A percentile compares a stretch with the other conserved stretches of the same genome.
These are phyloP conservation scores for Sesamia inferens DNA, from an alignment of 2,888 invertebrate species.

Conservation along the genomic window DNA sequence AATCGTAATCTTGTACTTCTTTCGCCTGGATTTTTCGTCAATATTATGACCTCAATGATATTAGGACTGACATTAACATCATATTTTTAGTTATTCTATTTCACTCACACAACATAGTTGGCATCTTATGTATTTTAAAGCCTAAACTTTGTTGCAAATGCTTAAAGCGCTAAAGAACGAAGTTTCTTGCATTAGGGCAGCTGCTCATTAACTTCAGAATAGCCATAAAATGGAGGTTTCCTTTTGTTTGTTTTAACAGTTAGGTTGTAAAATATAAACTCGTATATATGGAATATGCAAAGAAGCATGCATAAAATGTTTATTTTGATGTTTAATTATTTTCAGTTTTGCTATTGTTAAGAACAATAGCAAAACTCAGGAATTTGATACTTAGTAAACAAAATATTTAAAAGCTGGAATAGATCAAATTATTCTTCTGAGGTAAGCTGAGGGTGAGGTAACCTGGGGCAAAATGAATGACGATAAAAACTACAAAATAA, in stretches of 20 bases:
- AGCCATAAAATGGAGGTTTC: slow-evolving; percentile 25
- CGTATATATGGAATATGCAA: background rate
- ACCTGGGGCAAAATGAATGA: background rate
- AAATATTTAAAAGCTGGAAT: background rate
- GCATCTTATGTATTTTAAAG: slow-evolving; percentile 5
- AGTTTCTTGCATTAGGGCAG: slow-evolving; percentile 27
- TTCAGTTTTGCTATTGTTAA: too few relatives aligned
- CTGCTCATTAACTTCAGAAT: slow-evolving; percentile 17
- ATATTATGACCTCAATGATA: background rate
- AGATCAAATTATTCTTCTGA: background rate
- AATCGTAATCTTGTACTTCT: background rate
- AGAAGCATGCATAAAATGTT: background rate
- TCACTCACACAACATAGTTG: background rate
- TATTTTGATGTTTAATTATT: background rate
- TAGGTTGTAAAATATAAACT: slow-evolving; percentile 19
- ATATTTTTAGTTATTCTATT: background rate
- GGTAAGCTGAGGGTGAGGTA: too few relatives aligned
- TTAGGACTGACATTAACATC: background rate
- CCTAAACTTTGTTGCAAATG: slow-evolving; percentile 33
- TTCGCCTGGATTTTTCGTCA: background rate
- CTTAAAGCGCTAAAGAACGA: slow-evolving; percentile 14
- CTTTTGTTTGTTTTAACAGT: slow-evolving; percentile 21
- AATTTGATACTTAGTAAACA: background rate
- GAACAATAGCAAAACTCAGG: too few relatives aligned
- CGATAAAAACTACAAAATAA: background rate